Evolutionary conservation across 2,797 vertebrate genomes (phyloP), one percentile per base, ranked within the genome.

Genomic region (Premnoplex brunnescens): DNA sequence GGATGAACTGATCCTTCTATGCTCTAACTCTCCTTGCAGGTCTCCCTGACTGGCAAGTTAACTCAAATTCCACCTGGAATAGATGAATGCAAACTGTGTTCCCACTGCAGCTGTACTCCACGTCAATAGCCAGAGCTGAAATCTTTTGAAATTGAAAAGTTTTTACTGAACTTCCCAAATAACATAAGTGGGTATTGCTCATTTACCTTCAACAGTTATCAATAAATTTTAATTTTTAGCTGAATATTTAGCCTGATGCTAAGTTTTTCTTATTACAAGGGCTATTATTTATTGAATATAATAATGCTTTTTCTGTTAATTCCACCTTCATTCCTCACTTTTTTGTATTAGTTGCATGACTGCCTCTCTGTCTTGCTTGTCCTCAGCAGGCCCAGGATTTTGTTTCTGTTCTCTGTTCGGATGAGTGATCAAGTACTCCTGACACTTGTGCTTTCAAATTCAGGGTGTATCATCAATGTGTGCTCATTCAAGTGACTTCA

Each of bases 191-290:
- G 3, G 21, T 58, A 58, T 24, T 69, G 67, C 8, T 76, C 4
- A 28, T 49, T 80, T 80, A n/a, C 2, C 21, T 85, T 46, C 27
- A 62, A n/a, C 13, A 39, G 6, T 59, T 63, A 44, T 15, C 12
- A 4, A 46, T 10, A 52, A 74, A 62, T n/a, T 79, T 28, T 62
- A 32, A 54, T 54, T 72, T 85, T 63, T 32, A 46, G 3, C 12
- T 66, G 43, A 11, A 60, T 0, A 0, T 0, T 46, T 46, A 76
- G 8, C 8, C 3, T 14, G 2, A 43, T 22, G 7, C 10, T 3
- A 7, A n/a, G 2, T 49, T 76, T 58, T 46, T 79, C n/a, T 69
- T 66, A 36, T 48, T 9, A 23, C 4, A 67, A 67, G 21, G 1
- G 1, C 51, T 52, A 36, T 43, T 66, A 51, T 39, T 78, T 69